Conservation (phyloP, 2,797 vertebrate genomes). For the Antrozous pallidus region DNA sequence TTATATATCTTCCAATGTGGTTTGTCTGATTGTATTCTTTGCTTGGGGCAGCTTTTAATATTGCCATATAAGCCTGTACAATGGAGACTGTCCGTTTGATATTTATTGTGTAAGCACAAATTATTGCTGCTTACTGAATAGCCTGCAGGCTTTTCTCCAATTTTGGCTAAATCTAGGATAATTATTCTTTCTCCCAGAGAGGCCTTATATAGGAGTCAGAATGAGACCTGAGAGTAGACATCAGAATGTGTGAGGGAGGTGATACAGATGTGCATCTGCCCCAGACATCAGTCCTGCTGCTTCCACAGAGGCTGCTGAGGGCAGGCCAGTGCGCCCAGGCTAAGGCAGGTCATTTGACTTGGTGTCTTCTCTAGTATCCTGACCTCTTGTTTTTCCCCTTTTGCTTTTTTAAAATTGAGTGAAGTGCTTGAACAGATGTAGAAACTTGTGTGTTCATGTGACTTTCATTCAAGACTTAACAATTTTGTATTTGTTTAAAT, state of each 20-base stretch:
- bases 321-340: not conserved
- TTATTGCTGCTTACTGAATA: slow-evolving; percentile 59
- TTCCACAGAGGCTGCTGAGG: not conserved
- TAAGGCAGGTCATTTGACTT: not conserved
- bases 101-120: slow-evolving; percentile 64
- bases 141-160: slow-evolving; percentile 55
- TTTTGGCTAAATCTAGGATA: slow-evolving; percentile 55
- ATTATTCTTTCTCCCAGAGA: slow-evolving; percentile 55
- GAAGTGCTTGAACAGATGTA: not conserved
- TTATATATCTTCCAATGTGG: slow-evolving; percentile 34
- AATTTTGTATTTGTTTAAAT: not conserved
- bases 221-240: slow-evolving; percentile 21
- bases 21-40: slow-evolving; percentile 49
- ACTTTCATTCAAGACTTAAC: not conserved
- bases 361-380: not conserved
- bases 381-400: not conserved
- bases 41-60: slow-evolving; percentile 52
- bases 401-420: not conserved
- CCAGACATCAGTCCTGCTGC: not conserved
- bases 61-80: not conserved
- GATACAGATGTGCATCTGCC: not conserved
- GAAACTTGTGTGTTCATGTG: not conserved
- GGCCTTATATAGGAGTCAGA: slow-evolving; percentile 1
- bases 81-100: slow-evolving; percentile 44
- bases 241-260: not conserved